Evolutionary conservation across 1,140 invertebrate genomes (phyloP).

Genomic region (Battus philenor): DNA sequence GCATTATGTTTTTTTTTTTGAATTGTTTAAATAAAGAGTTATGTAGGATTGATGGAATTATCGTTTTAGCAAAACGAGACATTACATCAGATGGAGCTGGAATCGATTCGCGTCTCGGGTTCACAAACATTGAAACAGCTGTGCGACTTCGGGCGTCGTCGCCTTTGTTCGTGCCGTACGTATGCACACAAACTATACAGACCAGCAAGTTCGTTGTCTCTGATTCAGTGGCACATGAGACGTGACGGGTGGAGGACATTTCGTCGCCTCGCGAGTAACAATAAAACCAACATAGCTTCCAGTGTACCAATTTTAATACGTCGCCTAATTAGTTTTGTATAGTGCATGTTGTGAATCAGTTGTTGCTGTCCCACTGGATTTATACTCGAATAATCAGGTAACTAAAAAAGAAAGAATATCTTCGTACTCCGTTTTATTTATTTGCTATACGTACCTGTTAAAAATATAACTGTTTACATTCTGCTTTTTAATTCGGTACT

Average conservation of each 20-base stretch:
- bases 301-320: slow-evolving; percentile 2
- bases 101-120: slow-evolving; percentile 40
- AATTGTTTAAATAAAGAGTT: too few relatives aligned
- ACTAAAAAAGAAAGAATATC: neutral
- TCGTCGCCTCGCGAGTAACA: neutral
- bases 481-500: too few relatives aligned
- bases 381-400: slow-evolving; percentile 6
- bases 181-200: slow-evolving; percentile 23
- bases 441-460: neutral
- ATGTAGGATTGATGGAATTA: slow-evolving; percentile 2
- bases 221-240: slow-evolving; percentile 15
- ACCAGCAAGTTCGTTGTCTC: slow-evolving; percentile 16
- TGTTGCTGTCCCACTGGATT: slow-evolving; percentile 1
- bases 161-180: slow-evolving; percentile 45
- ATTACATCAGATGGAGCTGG: slow-evolving; percentile 20
- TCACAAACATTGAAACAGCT: slow-evolving; percentile 68
- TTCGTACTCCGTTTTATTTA: neutral
- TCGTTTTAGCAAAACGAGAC: slow-evolving; percentile 16
- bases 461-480: too few relatives aligned
- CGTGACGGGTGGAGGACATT: neutral
- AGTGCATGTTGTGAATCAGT: slow-evolving; percentile 8
- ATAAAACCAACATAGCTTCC: slow-evolving; percentile 13
- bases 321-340: slow-evolving; percentile 1
- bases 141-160: slow-evolving; percentile 42
- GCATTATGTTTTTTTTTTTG: too few relatives aligned